A percentile compares a stretch with the other conserved stretches of the same genome.
Evolutionary conservation across 2,888 invertebrate genomes (phyloP).

Genomic region (Subacronicta megacephala): DNA sequence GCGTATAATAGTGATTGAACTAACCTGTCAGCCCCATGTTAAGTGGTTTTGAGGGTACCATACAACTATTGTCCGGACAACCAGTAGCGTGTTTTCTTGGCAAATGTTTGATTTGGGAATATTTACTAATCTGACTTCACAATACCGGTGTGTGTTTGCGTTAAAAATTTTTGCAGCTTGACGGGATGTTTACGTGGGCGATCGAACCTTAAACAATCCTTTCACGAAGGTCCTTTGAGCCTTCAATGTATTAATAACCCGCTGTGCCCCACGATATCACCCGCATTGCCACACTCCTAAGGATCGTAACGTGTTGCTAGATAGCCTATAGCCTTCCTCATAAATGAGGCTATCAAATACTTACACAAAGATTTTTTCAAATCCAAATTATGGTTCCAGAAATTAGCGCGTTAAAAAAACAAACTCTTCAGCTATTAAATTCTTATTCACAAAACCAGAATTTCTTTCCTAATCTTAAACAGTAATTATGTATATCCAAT

Average conservation of each 20-base stretch:
- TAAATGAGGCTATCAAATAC: too few species aligned
- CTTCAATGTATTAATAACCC: not conserved
- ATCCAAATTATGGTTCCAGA: too few species aligned
- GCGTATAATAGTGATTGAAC: slow-evolving; percentile 87
- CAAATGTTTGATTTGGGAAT: slow-evolving; percentile 86
- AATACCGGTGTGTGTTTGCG: slow-evolving; percentile 73
- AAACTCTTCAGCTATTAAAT: too few species aligned
- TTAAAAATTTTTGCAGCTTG: slow-evolving; percentile 72
- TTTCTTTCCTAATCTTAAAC: too few species aligned
- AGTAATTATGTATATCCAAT: too few species aligned
- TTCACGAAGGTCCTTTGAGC: slow-evolving; percentile 43
- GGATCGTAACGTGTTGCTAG: too few species aligned
- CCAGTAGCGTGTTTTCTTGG: slow-evolving; percentile 88
- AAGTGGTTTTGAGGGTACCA: slow-evolving; percentile 87
- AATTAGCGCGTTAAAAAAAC: too few species aligned
- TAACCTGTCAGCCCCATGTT: slow-evolving; percentile 90
- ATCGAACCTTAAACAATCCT: slow-evolving; percentile 59
- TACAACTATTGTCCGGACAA: slow-evolving; percentile 81
- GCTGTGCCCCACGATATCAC: too few species aligned
- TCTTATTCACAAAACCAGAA: too few species aligned
- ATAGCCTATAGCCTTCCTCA: too few species aligned
- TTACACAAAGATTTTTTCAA: too few species aligned
- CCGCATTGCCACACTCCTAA: too few species aligned
- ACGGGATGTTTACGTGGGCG: slow-evolving; percentile 72
- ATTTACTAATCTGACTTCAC: slow-evolving; percentile 80